phyloP scores from a whole-genome alignment of 1,140 invertebrate species.

The Calephelis nemesis region DNA sequence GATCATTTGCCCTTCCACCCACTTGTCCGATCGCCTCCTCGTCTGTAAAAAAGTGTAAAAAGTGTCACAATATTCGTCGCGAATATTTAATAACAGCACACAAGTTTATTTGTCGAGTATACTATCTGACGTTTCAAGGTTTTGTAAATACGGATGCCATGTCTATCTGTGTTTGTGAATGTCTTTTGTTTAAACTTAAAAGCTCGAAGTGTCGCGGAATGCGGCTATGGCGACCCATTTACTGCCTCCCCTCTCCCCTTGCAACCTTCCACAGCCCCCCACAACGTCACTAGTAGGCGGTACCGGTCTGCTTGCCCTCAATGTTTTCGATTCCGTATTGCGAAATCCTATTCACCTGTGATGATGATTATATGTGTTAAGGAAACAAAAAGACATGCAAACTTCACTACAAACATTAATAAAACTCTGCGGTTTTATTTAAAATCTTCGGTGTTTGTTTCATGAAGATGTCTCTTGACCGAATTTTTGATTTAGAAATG shows the following conservation, averaged over 20 bases:
- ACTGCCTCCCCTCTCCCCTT: constrained; percentile 25
- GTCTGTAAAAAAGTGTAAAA: no score
- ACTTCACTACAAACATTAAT: no score
- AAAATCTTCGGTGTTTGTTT: no score
- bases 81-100: no score
- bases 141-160: neutral
- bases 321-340: constrained; percentile 58
- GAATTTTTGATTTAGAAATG: no score
- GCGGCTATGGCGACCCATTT: constrained; percentile 60
- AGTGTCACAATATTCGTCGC: no score
- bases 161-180: neutral
- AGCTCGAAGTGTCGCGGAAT: constrained; percentile 45
- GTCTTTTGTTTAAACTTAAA: constrained; percentile 4
- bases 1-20: no score
- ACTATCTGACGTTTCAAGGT: no score
- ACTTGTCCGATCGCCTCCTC: no score
- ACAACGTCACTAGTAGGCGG: constrained; percentile 31
- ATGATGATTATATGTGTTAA: neutral
- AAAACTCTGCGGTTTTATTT: no score
- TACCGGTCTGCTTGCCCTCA: constrained; percentile 63
- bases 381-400: neutral
- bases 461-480: no score
- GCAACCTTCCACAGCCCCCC: constrained; percentile 25
- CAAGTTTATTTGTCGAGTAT: no score
- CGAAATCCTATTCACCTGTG: constrained; percentile 34